Base-by-base conservation (phyloP, 2,113 vertebrate species). In the Platichthys flesus region DNA sequence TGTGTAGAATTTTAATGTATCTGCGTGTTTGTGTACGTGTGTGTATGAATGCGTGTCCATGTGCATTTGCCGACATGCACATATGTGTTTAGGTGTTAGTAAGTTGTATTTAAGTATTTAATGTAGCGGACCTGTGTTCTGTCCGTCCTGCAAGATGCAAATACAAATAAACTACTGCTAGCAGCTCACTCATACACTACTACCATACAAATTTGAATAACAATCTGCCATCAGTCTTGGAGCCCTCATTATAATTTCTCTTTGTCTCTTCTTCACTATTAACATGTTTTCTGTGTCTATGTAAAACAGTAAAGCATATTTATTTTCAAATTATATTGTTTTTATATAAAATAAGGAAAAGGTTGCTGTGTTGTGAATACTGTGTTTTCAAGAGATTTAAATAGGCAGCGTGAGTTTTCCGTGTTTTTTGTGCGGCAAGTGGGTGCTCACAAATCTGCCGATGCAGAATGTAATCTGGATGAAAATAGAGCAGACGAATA, bases 311-410 rank as follows among this genome's bases (percentile, higher is more conserved):
- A 92, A 93, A 92, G 67, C 88, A 91, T 95, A 95, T 95, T 95
- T 95, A 95, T 95, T 95, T 94, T 93, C 80, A 94, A 92, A 95
- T 91, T 87, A 91, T 93, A 92, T 93, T 92, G 84, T 93, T 92
- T 94, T 94, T 94, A 92, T 94, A 95, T 94, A 94, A 95, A 94
- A 94, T 83, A 86, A 89, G 85, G 79, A 93, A 91, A 92, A 77
- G 82, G 79, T 91, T 90, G 83, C 81, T 85, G 89, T 93, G 91
- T 93, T 89, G 85, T 92, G 88, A 89, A 88, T 86, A 86, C 82
- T 91, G 88, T 91, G 85, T 89, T 85, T 92, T 82, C 78, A 64
- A 73, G 67, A 83, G 47, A 47, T 77, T 86, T 73, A 40, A 69
- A 54, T 42, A 59, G 60, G 54, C 54, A 40, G 37, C 72, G 2